Evolutionary conservation across 2,113 vertebrate genomes (phyloP).

Genomic region (Daubentonia madagascariensis): DNA sequence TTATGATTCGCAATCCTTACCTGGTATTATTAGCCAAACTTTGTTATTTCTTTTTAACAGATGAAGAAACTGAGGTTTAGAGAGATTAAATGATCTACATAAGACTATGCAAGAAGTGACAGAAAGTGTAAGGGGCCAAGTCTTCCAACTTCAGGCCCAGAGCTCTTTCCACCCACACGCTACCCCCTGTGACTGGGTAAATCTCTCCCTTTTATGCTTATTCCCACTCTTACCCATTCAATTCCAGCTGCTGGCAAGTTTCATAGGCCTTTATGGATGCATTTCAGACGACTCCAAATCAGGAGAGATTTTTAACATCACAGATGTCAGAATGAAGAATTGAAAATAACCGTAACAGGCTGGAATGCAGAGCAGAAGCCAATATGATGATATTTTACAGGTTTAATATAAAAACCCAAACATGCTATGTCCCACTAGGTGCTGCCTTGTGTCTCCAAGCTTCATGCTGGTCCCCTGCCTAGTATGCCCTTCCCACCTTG

Average conservation of each 20-base stretch:
- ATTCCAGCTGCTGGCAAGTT: neutral
- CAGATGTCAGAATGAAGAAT: neutral
- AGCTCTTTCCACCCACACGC: neutral
- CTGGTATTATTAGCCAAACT: neutral
- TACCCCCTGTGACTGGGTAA: neutral
- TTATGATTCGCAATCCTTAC: neutral
- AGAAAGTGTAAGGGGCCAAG: neutral
- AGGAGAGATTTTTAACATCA: neutral
- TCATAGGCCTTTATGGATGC: neutral
- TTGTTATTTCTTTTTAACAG: neutral
- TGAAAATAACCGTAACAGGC: neutral
- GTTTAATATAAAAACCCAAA: neutral
- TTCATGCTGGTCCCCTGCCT: neutral
- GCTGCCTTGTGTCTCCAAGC: neutral
- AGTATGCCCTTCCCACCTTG: neutral
- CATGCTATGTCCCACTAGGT: neutral
- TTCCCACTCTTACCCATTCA: neutral
- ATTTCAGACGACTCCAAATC: neutral
- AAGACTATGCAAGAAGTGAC: neutral
- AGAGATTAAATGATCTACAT: neutral
- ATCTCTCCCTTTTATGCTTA: neutral
- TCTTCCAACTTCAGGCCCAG: neutral
- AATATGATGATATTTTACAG: neutral
- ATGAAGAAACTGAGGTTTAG: neutral
- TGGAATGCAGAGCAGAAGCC: conserved; percentile 8